Base-by-base conservation (phyloP, 2,113 vertebrate species). In the Chamaea fasciata region DNA sequence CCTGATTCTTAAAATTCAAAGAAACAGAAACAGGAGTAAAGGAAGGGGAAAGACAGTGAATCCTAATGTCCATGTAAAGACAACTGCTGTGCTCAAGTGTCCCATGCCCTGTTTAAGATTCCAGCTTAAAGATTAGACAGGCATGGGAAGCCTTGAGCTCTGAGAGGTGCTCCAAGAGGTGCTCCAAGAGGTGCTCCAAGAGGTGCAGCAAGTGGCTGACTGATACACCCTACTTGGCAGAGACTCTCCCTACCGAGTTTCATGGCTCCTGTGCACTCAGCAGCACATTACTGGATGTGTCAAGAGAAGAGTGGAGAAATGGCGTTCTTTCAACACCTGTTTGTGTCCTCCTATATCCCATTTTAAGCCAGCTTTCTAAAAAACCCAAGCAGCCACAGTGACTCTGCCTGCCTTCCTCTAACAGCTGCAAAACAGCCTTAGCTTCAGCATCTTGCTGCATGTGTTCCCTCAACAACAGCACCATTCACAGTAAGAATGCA, bases 1-100 rank as follows among this genome's bases (percentile, higher is more conserved):
- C 41, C 55, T 46, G 44, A 21, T 91, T 81, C 84, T 91, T 74
- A 70, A 77, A 90, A 90, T 63, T 83, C 37, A 86, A 83, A 91
- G 59, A 85, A 92, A 74, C 15, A 46, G 39, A 65, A 83, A 62
- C 11, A 73, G 27, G 19, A 74, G 26, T 77, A 62, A 73, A 77
- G 33, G 78, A 79, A 82, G 4, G 7, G 19, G 23, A 80, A 92
- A 79, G 44, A 60, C 10, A 65, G 30, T 1, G 7, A 89, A 94
- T 55, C 60, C 60, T 71, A 59, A 70, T 6, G 33, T 35, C 62
- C 33, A 26, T 8, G 15, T 49, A 80, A 87, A 70, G 35, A 62
- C 13, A 44, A n/a, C 19, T 53, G n/a, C 57, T 85, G 23, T 28
- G 31, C 26, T 52, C 28, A 77, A 77, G 16, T n/a, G 5, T 91